Evolutionary conservation across 2,888 invertebrate species (phyloP).

Genomic region (Lucinisca nassula): DNA sequence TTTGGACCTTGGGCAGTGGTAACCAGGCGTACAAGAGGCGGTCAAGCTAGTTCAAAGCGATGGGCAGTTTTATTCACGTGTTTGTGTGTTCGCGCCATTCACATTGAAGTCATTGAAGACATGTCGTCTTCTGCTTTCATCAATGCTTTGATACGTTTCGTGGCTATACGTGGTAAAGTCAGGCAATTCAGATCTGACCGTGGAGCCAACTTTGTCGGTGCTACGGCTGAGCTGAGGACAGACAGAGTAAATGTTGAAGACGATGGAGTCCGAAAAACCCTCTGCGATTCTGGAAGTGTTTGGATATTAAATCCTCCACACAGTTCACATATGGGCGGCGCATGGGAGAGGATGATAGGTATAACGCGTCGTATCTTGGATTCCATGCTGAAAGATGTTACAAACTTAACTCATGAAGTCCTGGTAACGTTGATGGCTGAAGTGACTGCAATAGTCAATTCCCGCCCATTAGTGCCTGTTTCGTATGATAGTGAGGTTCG

Average conservation of each 20-base stretch:
- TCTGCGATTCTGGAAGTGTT: slow-evolving; percentile 17
- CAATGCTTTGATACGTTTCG: slow-evolving; percentile 31
- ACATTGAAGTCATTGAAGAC: too few species aligned
- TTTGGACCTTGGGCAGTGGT: slow-evolving; percentile 53
- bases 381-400: slow-evolving; percentile 8
- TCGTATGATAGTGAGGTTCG: slow-evolving; percentile 25
- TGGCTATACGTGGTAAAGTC: slow-evolving; percentile 26
- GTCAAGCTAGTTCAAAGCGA: slow-evolving; percentile 46
- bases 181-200: slow-evolving; percentile 28
- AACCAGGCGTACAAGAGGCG: slow-evolving; percentile 40
- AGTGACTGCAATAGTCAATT: slow-evolving; percentile 51
- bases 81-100: slow-evolving; percentile 23
- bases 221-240: slow-evolving; percentile 16
- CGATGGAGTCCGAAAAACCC: neutral
- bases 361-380: slow-evolving; percentile 36
- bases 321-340: slow-evolving; percentile 24
- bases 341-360: slow-evolving; percentile 60
- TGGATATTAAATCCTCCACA: slow-evolving; percentile 41
- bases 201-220: slow-evolving; percentile 40
- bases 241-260: slow-evolving; percentile 26
- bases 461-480: slow-evolving; percentile 43
- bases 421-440: slow-evolving; percentile 58
- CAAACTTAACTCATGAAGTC: slow-evolving; percentile 53
- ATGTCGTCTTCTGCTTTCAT: too few species aligned
- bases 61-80: slow-evolving; percentile 65